Evolutionary conservation across 2,888 invertebrate species (phyloP), one percentile per base, ranked within the genome.

Genomic region (Tetheella fluctuosa): DNA sequence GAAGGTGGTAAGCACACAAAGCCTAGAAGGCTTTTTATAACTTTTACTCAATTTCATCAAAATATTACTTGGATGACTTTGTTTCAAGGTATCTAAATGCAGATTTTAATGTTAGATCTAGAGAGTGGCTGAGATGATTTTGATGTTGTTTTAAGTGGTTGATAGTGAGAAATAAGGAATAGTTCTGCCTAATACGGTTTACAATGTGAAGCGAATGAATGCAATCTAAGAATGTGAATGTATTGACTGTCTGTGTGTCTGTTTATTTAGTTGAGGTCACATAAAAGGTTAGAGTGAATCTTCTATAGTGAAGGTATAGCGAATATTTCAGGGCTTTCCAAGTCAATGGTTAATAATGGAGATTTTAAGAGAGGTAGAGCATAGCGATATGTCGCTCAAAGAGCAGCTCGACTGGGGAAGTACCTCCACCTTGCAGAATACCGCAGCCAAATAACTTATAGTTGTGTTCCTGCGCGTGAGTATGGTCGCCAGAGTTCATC

Each of bases 141-240:
- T 86, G 86, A 87, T 88, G 85, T 84, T 80, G 77, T 71, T 82
- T 77, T 80, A 85, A 85, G 79, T 77, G 76, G 71, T 73, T 69
- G 83, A 86, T 88, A 87, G 78, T 65, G 68, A 60, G 64, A 67
- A 70, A 77, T 74, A 69, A 68, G 64, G 61, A 65, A 70, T 68
- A 63, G 63, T 64, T 69, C 67, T 64, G 65, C 69, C 68, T 20
- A 57, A 20, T 78, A 71, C 73, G 78, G 76, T 54, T 59, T 66
- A 78, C 73, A 75, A 79, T 68, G 60, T 64, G 65, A 64, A 64
- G 52, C 13, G 8, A 28, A 20, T 55, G 55, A 55, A 55, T 55
- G 55, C 34, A 55, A 55, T 55, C 55, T 34, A 20, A 15, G 55
- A 55, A 55, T 37, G 55, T 23, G 55, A 55, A 55, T 34, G 34